phyloP scores from a whole-genome alignment of 1,140 invertebrate genomes.

The Aleiodes sp. region DNA sequence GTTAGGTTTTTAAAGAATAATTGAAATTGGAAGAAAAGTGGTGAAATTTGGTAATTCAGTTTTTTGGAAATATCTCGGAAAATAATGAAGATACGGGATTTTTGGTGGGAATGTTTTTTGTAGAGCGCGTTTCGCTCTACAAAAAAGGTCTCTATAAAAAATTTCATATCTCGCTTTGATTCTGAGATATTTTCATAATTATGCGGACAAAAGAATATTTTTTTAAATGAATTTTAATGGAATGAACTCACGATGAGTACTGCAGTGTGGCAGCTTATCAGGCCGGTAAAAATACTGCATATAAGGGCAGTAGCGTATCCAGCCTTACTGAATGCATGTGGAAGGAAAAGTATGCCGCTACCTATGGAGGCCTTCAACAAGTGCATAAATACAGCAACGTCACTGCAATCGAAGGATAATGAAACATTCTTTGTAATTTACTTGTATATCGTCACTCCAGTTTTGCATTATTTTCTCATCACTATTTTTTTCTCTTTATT shows the following conservation, averaged over 20 bases:
- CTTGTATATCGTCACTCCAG: background rate
- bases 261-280: constrained; percentile 65
- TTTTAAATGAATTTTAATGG: too few relatives aligned
- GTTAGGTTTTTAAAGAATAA: background rate
- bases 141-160: too few relatives aligned
- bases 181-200: too few relatives aligned
- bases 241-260: constrained; percentile 59
- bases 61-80: too few relatives aligned
- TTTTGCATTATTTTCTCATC: background rate
- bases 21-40: too few relatives aligned
- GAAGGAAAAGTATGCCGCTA: constrained; percentile 71
- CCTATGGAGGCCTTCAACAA: constrained; percentile 69
- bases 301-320: constrained; percentile 66
- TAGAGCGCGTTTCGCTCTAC: too few relatives aligned
- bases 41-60: too few relatives aligned
- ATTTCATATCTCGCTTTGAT: too few relatives aligned
- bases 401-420: constrained; percentile 46
- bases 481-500: too few relatives aligned
- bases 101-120: too few relatives aligned
- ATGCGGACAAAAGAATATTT: too few relatives aligned
- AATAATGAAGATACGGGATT: too few relatives aligned
- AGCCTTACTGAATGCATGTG: constrained; percentile 69
- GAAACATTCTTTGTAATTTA: constrained; percentile 5
- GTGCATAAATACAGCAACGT: constrained; percentile 63
- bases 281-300: constrained; percentile 60